A percentile compares a stretch with the other conserved stretches of the same genome.
These are phyloP conservation scores for Glyptemys insculpta DNA, from an alignment of 2,797 vertebrate species.

Conservation along the genomic window DNA sequence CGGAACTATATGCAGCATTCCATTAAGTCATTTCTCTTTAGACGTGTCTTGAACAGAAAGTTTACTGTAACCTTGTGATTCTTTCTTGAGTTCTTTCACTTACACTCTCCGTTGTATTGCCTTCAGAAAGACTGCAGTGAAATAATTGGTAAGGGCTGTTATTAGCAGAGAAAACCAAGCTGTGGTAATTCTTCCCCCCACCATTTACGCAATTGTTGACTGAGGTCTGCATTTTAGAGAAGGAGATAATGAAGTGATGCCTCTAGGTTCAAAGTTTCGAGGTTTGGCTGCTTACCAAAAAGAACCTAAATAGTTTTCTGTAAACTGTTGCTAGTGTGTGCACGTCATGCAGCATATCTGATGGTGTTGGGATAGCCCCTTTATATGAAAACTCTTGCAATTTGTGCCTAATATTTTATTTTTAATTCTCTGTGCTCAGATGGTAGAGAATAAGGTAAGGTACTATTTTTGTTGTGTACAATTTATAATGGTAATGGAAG, in stretches of 20 bases:
- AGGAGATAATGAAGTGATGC: neutral
- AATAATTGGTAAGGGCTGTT: conserved; percentile 54
- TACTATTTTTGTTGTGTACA: conserved; percentile 24
- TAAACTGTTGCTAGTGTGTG: neutral
- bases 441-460: conserved; percentile 68
- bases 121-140: conserved; percentile 77
- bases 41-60: conserved; percentile 36
- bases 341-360: conserved; percentile 17
- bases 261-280: neutral
- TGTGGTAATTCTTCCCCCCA: neutral
- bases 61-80: conserved; percentile 26
- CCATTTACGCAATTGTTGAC: neutral
- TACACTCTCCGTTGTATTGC: conserved; percentile 1
- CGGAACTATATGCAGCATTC: neutral
- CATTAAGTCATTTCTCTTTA: neutral
- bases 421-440: conserved; percentile 60
- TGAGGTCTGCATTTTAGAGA: conserved; percentile 11
- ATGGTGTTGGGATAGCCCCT: neutral
- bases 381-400: neutral
- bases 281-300: neutral
- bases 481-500: conserved; percentile 25
- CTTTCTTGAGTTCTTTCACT: neutral
- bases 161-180: conserved; percentile 51
- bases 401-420: conserved; percentile 32
- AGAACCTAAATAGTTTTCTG: neutral